Percentiles rank a stretch among this genome's conserved stretches.
Evolutionary conservation across 35 echinoderm and acorn worm genomes (phyloP).

Genomic region (Ophioderma brevispina): DNA sequence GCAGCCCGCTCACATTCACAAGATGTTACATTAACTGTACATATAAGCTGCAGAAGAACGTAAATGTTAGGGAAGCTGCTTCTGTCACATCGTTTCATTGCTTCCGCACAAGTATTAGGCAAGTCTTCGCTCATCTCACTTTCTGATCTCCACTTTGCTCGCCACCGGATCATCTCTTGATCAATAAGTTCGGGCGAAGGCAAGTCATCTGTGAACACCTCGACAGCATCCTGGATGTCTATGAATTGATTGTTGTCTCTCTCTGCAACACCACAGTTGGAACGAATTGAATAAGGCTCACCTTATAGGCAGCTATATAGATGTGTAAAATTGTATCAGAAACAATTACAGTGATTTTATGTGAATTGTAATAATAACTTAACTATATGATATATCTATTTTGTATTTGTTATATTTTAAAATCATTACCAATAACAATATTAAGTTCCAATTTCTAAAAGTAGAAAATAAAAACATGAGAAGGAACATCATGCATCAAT

Average conservation of each 20-base stretch:
- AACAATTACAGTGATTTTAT: too few relatives aligned
- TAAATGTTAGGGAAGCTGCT: too few relatives aligned
- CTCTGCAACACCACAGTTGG: not conserved
- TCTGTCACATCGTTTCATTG: too few relatives aligned
- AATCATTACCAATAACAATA: too few relatives aligned
- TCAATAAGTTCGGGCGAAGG: not conserved
- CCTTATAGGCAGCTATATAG: not conserved
- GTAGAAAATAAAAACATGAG: too few relatives aligned
- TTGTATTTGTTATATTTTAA: too few relatives aligned
- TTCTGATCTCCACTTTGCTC: not conserved
- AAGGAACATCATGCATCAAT: too few relatives aligned
- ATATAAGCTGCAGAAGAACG: not conserved
- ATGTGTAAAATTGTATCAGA: too few relatives aligned
- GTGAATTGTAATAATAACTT: too few relatives aligned
- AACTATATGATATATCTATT: too few relatives aligned
- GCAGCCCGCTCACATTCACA: conserved; percentile 26
- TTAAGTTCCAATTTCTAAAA: too few relatives aligned
- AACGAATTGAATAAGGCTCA: not conserved
- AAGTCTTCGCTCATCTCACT: not conserved
- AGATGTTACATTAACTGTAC: not conserved
- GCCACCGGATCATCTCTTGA: conserved; percentile 7
- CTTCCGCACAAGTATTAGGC: too few relatives aligned
- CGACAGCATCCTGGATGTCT: not conserved
- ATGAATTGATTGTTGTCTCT: not conserved
- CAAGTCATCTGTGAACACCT: not conserved